phyloP scores from a whole-genome alignment of 2,113 vertebrate species.

The Vidua chalybeata region DNA sequence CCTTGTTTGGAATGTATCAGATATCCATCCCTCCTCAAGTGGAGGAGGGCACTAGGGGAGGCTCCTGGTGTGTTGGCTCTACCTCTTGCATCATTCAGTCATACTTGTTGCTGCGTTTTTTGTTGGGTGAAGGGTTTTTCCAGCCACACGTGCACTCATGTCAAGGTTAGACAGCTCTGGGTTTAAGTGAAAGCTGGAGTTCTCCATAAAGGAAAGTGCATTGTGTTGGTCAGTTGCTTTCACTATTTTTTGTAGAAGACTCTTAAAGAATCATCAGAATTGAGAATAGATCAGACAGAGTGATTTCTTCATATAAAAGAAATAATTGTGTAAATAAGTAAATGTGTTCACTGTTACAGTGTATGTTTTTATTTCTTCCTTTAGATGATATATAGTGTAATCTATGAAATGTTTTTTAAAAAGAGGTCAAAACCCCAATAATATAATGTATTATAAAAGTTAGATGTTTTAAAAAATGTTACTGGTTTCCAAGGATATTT shows the following conservation, averaged over 20 bases:
- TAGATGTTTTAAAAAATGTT: background rate
- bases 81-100: background rate
- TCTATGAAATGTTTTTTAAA: background rate
- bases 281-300: background rate
- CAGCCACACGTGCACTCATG: fast-evolving
- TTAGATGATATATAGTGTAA: background rate
- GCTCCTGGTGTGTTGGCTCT: background rate
- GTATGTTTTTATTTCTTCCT: background rate
- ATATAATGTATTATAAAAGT: background rate
- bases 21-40: background rate
- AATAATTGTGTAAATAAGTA: background rate
- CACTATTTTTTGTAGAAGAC: background rate
- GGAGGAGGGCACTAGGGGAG: background rate
- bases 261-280: background rate
- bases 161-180: background rate
- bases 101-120: background rate
- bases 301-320: background rate
- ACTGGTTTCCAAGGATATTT: background rate
- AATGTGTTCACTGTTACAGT: background rate
- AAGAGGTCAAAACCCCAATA: background rate
- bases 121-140: background rate
- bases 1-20: background rate
- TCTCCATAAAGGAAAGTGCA: background rate
- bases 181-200: background rate
- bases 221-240: background rate